A percentile compares a stretch with the other conserved stretches of the same genome.
Conservation (phyloP, 2,113 vertebrate species). For the Centrocercus urophasianus region DNA sequence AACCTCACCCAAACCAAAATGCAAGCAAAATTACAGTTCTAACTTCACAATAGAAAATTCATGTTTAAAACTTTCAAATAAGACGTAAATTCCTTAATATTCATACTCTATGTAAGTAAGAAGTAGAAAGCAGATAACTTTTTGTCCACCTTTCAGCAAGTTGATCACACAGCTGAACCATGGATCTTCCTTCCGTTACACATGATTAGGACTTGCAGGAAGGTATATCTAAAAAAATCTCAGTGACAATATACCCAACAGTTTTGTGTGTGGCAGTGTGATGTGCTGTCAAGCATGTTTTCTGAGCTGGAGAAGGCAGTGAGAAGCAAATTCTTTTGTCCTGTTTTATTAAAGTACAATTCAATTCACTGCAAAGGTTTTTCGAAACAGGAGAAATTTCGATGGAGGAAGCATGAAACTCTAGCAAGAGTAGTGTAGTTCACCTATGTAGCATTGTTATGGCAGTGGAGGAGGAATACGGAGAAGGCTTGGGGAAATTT, state of each 20-base stretch:
- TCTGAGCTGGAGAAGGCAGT: background rate
- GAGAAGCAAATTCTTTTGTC: background rate
- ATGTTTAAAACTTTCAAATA: background rate
- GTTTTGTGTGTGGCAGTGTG: background rate
- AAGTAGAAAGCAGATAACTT: background rate
- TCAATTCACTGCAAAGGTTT: background rate
- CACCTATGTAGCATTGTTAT: background rate
- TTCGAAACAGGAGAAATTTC: background rate
- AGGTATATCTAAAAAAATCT: background rate
- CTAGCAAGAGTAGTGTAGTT: background rate
- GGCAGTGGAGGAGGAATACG: background rate
- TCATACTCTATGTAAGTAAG: background rate
- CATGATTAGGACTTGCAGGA: background rate
- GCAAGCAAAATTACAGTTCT: background rate
- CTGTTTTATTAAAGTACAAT: background rate
- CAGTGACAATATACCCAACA: background rate
- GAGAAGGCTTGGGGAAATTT: background rate
- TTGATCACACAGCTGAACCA: background rate
- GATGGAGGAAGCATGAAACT: background rate
- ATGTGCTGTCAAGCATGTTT: fast-evolving
- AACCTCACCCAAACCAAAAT: no score
- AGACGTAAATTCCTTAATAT: background rate
- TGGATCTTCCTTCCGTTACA: background rate
- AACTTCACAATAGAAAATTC: background rate
- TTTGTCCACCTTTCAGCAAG: background rate